Conservation (phyloP, 2,113 vertebrate species). For the Oreochromis tanganicae region DNA sequence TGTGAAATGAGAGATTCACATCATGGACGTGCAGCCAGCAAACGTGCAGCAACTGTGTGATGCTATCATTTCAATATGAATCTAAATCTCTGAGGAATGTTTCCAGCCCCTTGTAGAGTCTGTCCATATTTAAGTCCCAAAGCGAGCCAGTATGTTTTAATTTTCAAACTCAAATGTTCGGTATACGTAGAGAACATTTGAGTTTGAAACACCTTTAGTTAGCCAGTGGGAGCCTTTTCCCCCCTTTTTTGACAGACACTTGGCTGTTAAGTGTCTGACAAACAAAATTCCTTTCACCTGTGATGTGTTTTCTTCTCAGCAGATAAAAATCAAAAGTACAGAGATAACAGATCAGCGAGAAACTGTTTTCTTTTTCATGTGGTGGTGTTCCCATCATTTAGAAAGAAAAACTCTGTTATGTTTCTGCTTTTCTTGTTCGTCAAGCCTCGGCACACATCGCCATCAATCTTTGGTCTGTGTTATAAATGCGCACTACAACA, state of each 20-base stretch:
- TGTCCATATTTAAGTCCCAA: neutral
- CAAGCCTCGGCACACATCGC: neutral
- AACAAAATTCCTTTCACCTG: slow-evolving; percentile 5
- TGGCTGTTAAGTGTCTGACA: neutral
- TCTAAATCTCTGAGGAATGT: neutral
- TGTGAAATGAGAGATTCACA: neutral
- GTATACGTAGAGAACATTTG: too few species aligned
- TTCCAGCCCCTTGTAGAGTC: neutral
- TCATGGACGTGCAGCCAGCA: neutral
- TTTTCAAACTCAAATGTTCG: accelerated
- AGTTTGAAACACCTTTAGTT: neutral
- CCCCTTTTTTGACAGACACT: neutral
- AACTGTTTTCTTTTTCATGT: neutral
- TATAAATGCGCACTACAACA: neutral
- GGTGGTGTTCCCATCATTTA: neutral
- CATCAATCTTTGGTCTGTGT: neutral
- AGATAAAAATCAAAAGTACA: neutral
- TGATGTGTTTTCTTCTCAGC: neutral
- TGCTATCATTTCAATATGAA: neutral
- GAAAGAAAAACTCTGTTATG: neutral
- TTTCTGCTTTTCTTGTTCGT: neutral
- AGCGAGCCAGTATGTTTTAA: neutral
- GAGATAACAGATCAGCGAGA: neutral
- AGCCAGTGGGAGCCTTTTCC: neutral
- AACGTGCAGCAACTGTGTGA: neutral